Evolutionary conservation across 2,888 invertebrate genomes (phyloP).

Genomic region (Drosophila falleni): DNA sequence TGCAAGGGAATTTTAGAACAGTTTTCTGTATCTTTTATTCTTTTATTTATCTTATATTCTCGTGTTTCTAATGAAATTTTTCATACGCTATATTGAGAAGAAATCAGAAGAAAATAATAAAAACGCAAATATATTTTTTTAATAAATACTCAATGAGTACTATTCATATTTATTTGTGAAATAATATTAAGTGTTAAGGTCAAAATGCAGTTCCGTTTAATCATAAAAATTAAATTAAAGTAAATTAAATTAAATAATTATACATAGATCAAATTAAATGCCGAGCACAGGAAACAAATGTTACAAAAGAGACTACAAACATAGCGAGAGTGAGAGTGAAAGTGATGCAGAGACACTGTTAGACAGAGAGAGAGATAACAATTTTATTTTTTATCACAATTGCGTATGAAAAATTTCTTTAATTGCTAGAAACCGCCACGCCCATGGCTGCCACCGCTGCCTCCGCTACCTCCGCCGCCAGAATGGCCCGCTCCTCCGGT

Average conservation of each 20-base stretch:
- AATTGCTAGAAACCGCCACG: conserved; percentile 84
- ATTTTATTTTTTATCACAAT: conserved; percentile 84
- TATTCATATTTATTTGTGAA: conserved; percentile 62
- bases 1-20: not conserved
- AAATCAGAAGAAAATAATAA: conserved; percentile 23
- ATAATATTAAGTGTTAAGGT: conserved; percentile 43
- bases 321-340: conserved; percentile 31
- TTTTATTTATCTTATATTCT: not conserved
- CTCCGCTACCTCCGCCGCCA: conserved; percentile 13
- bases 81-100: conserved; percentile 62
- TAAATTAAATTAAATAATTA: conserved; percentile 39
- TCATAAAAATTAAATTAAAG: conserved; percentile 19
- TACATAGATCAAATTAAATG: conserved; percentile 51
- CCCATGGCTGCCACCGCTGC: conserved; percentile 46
- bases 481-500: conserved; percentile 30
- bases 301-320: conserved; percentile 67
- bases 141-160: conserved; percentile 9
- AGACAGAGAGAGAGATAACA: conserved; percentile 40
- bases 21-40: not conserved
- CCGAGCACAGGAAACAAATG: conserved; percentile 72
- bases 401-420: conserved; percentile 84
- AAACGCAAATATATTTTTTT: conserved; percentile 17
- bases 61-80: conserved; percentile 52
- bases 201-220: conserved; percentile 59
- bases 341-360: conserved; percentile 5